Base-by-base conservation (phyloP, 2,113 vertebrate species). In the Chitala chitala region DNA sequence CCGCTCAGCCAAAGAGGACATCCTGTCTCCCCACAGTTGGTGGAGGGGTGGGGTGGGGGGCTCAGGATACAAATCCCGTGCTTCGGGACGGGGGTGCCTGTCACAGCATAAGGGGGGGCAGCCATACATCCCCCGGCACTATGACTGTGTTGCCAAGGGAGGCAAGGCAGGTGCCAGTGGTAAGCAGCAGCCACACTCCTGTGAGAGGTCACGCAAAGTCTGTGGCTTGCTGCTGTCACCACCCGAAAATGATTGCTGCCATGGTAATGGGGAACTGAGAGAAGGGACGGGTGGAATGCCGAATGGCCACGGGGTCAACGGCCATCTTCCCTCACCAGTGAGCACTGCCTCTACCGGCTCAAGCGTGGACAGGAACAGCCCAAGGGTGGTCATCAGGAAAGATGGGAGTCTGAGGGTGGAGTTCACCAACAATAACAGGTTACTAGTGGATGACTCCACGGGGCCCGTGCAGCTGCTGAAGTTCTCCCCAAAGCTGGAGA, bases 371-470 rank as follows among this genome's bases (percentile, higher is more conserved):
- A 92, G 91, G 33, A 92, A 86, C 77, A 98, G 96, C 80, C 96
- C 96, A 0, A 87, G 93, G 76, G 96, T 98, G 79, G 92, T 96
- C 73, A 98, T 98, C 84, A 98, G 93, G 86, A 98, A 95, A 3
- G 96, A 98, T 0, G 93, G 95, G 2, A 95, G 90, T 33, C 87
- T 98, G 55, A 87, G 94, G 71, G 96, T 98, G 0, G 95, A 99
- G 85, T 99, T 99, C 83, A 96, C 94, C 80, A 96, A 90, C 73
- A 89, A 83, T 13, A 87, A 82, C 71, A 75, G 86, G 1, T 82
- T 86, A 31, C 82, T 87, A 0, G 72, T 87, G 0, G 91, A 91
- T 3, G 90, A 90, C 22, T 84, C 89, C 12, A 79, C 84, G 1
- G 94, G 92, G 12, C 93, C 95, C 0, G 96, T 98, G 3, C 94